Conservation (phyloP, 2,888 invertebrate genomes). For the Microdon myrmicae region DNA sequence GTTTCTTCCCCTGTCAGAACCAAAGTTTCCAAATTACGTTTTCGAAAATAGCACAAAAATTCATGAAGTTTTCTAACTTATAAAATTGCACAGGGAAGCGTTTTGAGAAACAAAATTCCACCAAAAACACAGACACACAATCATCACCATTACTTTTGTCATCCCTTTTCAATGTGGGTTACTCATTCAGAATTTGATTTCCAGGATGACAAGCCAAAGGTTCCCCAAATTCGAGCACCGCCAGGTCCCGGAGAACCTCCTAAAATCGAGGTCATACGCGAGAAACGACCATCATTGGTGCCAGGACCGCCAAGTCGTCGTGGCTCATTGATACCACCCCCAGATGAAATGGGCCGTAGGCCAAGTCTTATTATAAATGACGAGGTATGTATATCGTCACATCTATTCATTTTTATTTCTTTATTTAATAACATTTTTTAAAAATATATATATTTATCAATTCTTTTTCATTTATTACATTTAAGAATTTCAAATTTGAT, state of each 20-base stretch:
- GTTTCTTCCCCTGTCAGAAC: too few relatives aligned
- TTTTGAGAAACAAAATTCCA: too few relatives aligned
- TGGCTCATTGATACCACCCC: slow-evolving; percentile 89
- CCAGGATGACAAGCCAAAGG: slow-evolving; percentile 66
- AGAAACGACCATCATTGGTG: slow-evolving; percentile 83
- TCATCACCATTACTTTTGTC: too few relatives aligned
- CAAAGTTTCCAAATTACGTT: too few relatives aligned
- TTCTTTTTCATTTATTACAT: slow-evolving; percentile 5
- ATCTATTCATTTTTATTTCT: neutral
- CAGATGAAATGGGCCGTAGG: slow-evolving; percentile 86
- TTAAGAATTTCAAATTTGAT: neutral
- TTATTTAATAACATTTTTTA: slow-evolving; percentile 8
- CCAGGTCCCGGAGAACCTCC: slow-evolving; percentile 73
- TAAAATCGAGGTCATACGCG: slow-evolving; percentile 87
- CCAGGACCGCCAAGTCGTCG: slow-evolving; percentile 77
- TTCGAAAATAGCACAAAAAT: too few relatives aligned
- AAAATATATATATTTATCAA: slow-evolving; percentile 4
- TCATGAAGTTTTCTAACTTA: too few relatives aligned
- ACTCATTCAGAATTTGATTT: too few relatives aligned
- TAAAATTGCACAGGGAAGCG: too few relatives aligned
- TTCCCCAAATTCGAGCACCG: slow-evolving; percentile 78
- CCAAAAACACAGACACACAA: too few relatives aligned
- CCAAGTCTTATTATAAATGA: slow-evolving; percentile 93
- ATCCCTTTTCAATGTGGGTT: too few relatives aligned
- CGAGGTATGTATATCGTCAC: slow-evolving; percentile 76